A percentile compares a stretch with the other conserved stretches of the same genome.
Conservation (phyloP, 2,797 vertebrate species). For the Melanotaenia pygmaea region DNA sequence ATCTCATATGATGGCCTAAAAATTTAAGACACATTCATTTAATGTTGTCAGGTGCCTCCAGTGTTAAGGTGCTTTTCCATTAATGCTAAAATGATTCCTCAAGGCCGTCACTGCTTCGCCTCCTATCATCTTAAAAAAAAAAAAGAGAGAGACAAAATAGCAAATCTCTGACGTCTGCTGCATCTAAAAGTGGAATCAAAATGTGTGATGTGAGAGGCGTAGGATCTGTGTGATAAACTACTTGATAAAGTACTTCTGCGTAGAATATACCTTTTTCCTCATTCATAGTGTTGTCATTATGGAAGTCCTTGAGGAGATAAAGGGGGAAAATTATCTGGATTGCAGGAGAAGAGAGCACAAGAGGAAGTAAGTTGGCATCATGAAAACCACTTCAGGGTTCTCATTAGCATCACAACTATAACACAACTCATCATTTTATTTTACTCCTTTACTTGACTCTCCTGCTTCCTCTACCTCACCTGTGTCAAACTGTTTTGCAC, state of each 20-base stretch:
- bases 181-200: background rate
- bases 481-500: too few species aligned
- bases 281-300: background rate
- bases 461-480: too few species aligned
- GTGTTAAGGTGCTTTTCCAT: background rate
- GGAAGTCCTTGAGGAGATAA: background rate
- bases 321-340: background rate
- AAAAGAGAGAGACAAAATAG: background rate
- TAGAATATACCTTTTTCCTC: too few species aligned
- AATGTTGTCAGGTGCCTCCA: background rate
- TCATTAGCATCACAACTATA: too few species aligned
- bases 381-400: background rate
- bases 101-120: background rate
- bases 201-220: background rate
- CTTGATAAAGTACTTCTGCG: background rate
- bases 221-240: background rate
- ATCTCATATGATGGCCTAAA: background rate
- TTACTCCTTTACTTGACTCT: too few species aligned
- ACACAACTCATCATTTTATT: too few species aligned
- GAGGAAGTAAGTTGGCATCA: background rate
- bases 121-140: background rate
- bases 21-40: background rate
- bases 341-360: background rate
- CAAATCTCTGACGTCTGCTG: background rate
- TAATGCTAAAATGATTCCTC: background rate